Evolutionary conservation across 2,113 vertebrate species (phyloP), one percentile per base, ranked within the genome.

Genomic region (Ageneiosus marmoratus): DNA sequence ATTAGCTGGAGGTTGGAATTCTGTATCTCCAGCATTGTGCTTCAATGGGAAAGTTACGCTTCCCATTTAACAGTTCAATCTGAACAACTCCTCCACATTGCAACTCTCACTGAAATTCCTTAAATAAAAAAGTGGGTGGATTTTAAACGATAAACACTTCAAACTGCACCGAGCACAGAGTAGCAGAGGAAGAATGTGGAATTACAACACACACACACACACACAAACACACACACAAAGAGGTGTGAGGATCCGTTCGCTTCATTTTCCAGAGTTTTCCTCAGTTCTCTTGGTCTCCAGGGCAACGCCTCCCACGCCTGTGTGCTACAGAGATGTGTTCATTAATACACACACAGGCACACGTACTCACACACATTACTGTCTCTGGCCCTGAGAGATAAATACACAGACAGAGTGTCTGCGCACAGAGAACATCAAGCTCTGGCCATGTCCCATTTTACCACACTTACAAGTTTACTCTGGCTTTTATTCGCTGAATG

Each of bases 301-400:
- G 91, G 90, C 44, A 81, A 92, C 89, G 0, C 86, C 88, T 86
- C 92, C 93, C 84, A 91, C 91, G 87, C 37, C 86, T 79, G 76
- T 73, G 76, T 86, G 75, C 82, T 78, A 83, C 53, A 69, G 82
- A 67, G 84, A 72, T 56, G 87, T 85, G 82, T 79, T 84, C 70
- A 76, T 78, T 55, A 70, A 60, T 78, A 53, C 67, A 67, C 44
- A 51, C 62, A 12, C 46, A 24, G 27, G 18, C 56, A 41, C 75
- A 58, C 3, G 37, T 5, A 41, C 37, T 41, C 32, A 58, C 53
- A 58, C 60, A 50, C 48, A 9, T 11, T 18, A 50, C 70, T 29
- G 70, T 73, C 70, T 50, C 44, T 50, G 69, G 70, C 46, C 70
- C 16, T 74, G 44, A 74, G 70, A n/a, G 44, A 32, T n/a, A 16